phyloP scores from a whole-genome alignment of 2,888 invertebrate species.

The Lycocerus yunnanus region DNA sequence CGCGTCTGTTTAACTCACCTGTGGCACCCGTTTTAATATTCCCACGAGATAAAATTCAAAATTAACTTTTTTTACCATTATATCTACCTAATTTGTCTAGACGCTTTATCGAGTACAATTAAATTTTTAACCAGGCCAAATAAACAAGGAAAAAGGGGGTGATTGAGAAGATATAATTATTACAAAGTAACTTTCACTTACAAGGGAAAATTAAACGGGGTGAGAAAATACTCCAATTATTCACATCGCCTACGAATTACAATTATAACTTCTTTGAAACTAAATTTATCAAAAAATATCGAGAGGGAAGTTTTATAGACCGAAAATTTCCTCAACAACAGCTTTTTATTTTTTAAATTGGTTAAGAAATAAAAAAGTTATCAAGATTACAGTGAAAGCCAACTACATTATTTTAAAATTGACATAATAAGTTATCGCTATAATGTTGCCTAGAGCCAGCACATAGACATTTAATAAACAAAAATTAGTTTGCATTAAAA shows the following conservation, averaged over 20 bases:
- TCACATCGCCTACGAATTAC: neutral
- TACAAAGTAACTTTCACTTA: neutral
- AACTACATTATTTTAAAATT: too few relatives aligned
- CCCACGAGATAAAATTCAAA: slow-evolving; percentile 28
- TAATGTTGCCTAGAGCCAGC: too few relatives aligned
- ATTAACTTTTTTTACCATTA: neutral
- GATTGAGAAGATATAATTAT: too few relatives aligned
- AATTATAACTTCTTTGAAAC: neutral
- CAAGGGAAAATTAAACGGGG: neutral
- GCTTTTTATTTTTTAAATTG: neutral
- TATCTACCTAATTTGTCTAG: neutral
- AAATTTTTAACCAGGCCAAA: neutral
- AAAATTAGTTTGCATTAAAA: too few relatives aligned
- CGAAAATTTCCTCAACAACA: neutral
- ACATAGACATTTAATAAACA: too few relatives aligned
- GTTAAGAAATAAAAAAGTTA: neutral
- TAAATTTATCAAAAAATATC: neutral
- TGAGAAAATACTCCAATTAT: neutral
- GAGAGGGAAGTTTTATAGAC: neutral
- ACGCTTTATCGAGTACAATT: neutral
- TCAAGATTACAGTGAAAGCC: neutral
- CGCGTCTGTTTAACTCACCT: slow-evolving; percentile 29
- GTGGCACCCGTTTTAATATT: slow-evolving; percentile 25
- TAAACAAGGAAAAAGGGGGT: neutral
- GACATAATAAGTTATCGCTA: too few relatives aligned